A percentile compares a stretch with the other conserved stretches of the same genome.
These are phyloP conservation scores for Drosophila paramelanica DNA, from an alignment of 2,888 invertebrate genomes.

Conservation along the genomic window DNA sequence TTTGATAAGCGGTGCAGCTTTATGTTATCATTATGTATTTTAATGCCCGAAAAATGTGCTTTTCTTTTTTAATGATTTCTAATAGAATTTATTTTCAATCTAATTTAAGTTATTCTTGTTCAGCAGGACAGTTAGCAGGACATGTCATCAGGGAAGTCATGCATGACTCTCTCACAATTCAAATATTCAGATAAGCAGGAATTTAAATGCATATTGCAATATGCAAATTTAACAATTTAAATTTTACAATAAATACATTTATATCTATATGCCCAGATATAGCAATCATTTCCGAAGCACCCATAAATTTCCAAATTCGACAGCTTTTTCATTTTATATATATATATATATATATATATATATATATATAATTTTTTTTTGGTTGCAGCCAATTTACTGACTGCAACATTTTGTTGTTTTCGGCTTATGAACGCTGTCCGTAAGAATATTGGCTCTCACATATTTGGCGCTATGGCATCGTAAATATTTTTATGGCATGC, in stretches of 20 bases:
- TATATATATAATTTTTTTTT: background rate
- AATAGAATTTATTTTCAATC: background rate
- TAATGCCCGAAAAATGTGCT: background rate
- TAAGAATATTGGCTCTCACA: conserved; percentile 53
- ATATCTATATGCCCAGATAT: conserved; percentile 4
- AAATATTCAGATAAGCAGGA: no score
- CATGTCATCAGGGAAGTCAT: background rate
- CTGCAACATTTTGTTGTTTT: conserved; percentile 25
- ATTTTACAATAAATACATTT: background rate
- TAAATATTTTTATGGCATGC: conserved; percentile 74
- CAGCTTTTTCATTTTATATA: conserved; percentile 1
- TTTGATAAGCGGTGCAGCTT: conserved; percentile 6
- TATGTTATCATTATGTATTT: conserved; percentile 14
- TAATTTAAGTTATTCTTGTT: background rate
- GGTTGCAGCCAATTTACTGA: conserved; percentile 21
- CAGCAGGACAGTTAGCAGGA: background rate
- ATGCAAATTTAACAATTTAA: background rate
- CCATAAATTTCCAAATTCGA: conserved; percentile 19
- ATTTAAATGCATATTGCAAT: no score
- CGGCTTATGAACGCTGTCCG: conserved; percentile 31
- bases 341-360: background rate
- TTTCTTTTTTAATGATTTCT: background rate
- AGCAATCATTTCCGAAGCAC: conserved; percentile 26
- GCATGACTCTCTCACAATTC: background rate
- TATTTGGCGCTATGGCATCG: conserved; percentile 72